Conservation (phyloP, 2,113 vertebrate genomes). For the Morone saxatilis region DNA sequence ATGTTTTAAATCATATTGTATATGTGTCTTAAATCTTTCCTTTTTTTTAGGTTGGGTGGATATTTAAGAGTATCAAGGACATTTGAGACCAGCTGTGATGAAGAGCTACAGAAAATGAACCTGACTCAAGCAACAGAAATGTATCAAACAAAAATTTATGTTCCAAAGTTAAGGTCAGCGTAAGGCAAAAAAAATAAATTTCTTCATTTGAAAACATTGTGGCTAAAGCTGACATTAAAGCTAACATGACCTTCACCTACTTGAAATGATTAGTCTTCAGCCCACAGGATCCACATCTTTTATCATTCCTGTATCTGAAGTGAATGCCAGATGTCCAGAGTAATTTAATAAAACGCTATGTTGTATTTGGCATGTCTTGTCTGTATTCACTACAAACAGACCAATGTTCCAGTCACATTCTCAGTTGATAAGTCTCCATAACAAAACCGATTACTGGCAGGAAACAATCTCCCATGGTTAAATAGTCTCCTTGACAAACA, state of each 20-base stretch:
- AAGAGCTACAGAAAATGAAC: not conserved
- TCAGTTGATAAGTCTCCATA: not conserved
- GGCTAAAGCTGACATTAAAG: slow-evolving; percentile 45
- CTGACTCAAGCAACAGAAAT: not conserved
- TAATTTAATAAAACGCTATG: slow-evolving; percentile 76
- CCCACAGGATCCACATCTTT: slow-evolving; percentile 59
- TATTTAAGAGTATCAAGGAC: not conserved
- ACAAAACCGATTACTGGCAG: slow-evolving; percentile 7
- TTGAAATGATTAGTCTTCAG: slow-evolving; percentile 73
- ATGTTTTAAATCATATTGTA: not conserved
- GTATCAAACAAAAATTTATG: not conserved
- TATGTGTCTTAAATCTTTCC: not conserved
- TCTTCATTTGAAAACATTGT: slow-evolving; percentile 12
- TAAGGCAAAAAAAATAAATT: not conserved
- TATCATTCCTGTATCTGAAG: slow-evolving; percentile 68
- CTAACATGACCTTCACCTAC: slow-evolving; percentile 77
- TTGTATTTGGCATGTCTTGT: slow-evolving; percentile 50
- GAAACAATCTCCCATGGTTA: not conserved
- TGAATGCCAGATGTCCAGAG: slow-evolving; percentile 43
- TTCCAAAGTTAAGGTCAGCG: not conserved
- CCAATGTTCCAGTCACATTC: not conserved
- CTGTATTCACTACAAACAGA: slow-evolving; percentile 16
- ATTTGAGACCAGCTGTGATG: not conserved
- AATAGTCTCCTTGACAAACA: slow-evolving; percentile 15
- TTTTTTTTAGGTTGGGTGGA: not conserved